A percentile compares a stretch with the other conserved stretches of the same genome.
Conservation (phyloP, 2,797 vertebrate species). For the Botia kubotai region DNA sequence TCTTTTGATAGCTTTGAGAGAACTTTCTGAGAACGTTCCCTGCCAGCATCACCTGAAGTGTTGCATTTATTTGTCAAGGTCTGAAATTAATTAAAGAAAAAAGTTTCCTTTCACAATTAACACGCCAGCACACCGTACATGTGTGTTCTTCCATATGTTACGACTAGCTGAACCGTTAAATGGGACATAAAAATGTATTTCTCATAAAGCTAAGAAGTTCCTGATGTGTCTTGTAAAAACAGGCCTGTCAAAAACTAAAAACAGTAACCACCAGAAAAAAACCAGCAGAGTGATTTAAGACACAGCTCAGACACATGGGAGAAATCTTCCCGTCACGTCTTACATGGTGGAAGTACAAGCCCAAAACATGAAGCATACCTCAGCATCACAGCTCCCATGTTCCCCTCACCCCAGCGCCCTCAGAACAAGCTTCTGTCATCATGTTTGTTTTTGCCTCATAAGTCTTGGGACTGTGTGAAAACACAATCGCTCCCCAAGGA, state of each 20-base stretch:
- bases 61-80: neutral
- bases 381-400: conserved; percentile 12
- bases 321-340: conserved; percentile 73
- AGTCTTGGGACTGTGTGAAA: conserved; percentile 23
- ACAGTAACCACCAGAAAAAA: conserved; percentile 50
- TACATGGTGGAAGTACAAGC: conserved; percentile 75
- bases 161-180: conserved; percentile 72
- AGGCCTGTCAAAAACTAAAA: conserved; percentile 47
- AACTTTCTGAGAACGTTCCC: too few relatives aligned
- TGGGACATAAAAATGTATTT: conserved; percentile 75
- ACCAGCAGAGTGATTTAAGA: conserved; percentile 71
- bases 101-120: conserved; percentile 55
- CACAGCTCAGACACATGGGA: conserved; percentile 61
- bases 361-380: conserved; percentile 20
- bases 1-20: too few relatives aligned
- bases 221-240: conserved; percentile 70
- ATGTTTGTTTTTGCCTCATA: conserved; percentile 39
- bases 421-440: conserved; percentile 36
- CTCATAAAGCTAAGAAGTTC: conserved; percentile 75
- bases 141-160: conserved; percentile 50
- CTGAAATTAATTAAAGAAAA: neutral
- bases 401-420: neutral
- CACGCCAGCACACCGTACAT: conserved; percentile 57
- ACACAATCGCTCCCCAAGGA: conserved; percentile 49
- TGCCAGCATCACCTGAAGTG: neutral